Evolutionary conservation across 1,140 invertebrate genomes (phyloP).

Genomic region (Drosophila micromelanica): DNA sequence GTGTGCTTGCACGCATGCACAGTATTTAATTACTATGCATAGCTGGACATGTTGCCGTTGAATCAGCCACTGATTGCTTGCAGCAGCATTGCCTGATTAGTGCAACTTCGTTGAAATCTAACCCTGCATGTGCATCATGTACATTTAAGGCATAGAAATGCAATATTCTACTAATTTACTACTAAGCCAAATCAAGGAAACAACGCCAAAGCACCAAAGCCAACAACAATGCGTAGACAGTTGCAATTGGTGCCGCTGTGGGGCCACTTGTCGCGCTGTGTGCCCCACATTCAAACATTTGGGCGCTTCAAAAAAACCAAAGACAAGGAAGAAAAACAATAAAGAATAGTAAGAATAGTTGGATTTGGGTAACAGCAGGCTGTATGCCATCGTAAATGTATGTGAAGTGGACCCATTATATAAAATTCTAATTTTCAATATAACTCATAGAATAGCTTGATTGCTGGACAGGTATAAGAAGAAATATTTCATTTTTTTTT

Average conservation of each 20-base stretch:
- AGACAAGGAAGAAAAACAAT: neutral
- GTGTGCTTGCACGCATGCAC: conserved; percentile 5
- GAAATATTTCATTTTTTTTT: no score
- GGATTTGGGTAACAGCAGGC: neutral
- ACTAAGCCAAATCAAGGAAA: neutral
- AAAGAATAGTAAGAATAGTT: no score
- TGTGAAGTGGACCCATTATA: no score
- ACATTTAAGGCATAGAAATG: conserved; percentile 6
- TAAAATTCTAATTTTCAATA: no score
- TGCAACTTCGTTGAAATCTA: conserved; percentile 44
- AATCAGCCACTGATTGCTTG: conserved; percentile 63
- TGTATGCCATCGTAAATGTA: neutral
- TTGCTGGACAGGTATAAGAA: no score
- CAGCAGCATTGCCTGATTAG: conserved; percentile 57
- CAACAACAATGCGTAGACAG: conserved; percentile 6
- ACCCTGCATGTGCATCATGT: conserved; percentile 7
- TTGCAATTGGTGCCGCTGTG: conserved; percentile 61
- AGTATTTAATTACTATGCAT: conserved; percentile 29
- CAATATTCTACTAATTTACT: conserved; percentile 6
- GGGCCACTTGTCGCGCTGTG: conserved; percentile 27
- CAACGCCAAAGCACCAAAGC: neutral
- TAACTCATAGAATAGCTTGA: no score
- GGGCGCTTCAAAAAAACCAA: neutral
- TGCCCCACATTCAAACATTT: neutral
- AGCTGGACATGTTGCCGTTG: conserved; percentile 37